These are phyloP conservation scores for Heteromormyrus szaboi DNA, from an alignment of 2,797 vertebrate genomes.

Conservation along the genomic window DNA sequence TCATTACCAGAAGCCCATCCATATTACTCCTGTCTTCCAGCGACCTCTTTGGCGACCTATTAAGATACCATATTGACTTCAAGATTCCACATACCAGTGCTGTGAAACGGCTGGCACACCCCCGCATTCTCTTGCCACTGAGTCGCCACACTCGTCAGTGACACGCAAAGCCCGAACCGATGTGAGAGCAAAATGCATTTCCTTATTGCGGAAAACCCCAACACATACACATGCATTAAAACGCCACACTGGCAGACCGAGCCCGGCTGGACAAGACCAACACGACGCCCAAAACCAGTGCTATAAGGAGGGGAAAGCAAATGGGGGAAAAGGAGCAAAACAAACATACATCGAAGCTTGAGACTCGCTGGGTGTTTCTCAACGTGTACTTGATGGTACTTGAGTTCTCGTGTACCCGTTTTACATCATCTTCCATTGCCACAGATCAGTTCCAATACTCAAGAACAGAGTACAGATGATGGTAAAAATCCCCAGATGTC, in stretches of 20 bases:
- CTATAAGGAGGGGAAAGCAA: conserved; percentile 37
- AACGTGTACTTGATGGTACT: neutral
- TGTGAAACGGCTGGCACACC: neutral
- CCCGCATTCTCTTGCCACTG: neutral
- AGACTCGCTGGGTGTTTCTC: neutral
- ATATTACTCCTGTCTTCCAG: neutral
- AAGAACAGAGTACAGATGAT: neutral
- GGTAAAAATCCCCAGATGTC: neutral
- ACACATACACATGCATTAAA: conserved; percentile 27
- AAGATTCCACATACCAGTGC: neutral
- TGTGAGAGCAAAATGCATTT: neutral
- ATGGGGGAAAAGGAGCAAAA: conserved; percentile 30
- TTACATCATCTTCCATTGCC: neutral
- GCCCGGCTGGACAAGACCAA: conserved; percentile 51
- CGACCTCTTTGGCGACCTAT: neutral
- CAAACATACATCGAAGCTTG: neutral
- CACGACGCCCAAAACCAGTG: conserved; percentile 48
- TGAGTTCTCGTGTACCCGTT: neutral
- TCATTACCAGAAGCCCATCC: neutral
- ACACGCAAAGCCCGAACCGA: neutral
- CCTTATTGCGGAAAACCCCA: neutral
- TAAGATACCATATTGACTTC: neutral
- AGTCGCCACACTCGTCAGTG: neutral
- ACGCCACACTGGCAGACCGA: conserved; percentile 48
- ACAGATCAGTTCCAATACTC: neutral